Percentiles rank a stretch among this genome's conserved stretches.
Evolutionary conservation across 2,113 vertebrate species (phyloP).

Genomic region (Uropsilus gracilis): DNA sequence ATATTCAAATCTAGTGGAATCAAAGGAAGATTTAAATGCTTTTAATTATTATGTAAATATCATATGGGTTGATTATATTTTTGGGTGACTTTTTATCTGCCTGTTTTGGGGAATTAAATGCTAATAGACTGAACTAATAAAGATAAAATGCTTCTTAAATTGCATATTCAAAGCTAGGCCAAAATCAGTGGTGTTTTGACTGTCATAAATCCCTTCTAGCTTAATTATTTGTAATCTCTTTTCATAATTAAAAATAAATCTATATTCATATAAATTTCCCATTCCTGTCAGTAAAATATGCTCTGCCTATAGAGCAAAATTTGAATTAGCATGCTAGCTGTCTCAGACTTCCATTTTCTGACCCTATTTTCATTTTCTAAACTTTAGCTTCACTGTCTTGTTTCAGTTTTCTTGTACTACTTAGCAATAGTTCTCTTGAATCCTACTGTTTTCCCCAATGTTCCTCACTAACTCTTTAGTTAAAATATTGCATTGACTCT

Average conservation of each 20-base stretch:
- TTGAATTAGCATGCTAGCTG: neutral
- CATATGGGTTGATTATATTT: neutral
- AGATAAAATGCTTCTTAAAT: neutral
- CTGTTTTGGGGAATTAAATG: neutral
- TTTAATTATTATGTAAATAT: neutral
- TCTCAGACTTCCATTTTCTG: neutral
- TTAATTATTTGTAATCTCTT: constrained; percentile 3
- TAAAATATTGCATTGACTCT: neutral
- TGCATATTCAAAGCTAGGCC: neutral
- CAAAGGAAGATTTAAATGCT: neutral
- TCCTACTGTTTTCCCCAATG: neutral
- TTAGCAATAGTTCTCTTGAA: neutral
- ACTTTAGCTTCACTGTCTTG: neutral
- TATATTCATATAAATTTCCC: neutral
- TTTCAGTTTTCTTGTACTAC: neutral
- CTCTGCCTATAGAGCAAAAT: neutral
- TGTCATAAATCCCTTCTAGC: neutral
- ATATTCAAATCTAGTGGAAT: neutral
- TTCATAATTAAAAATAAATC: neutral
- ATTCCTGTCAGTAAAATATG: neutral
- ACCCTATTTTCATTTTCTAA: neutral
- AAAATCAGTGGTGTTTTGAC: neutral
- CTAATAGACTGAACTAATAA: neutral
- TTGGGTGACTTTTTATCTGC: neutral
- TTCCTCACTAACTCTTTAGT: neutral